Percentiles rank a stretch among this genome's conserved stretches.
These are phyloP conservation scores for Halisarca cf. caerulea DNA, from an alignment of 37 sponge, comb jelly and placozoan genomes.

Conservation along the genomic window DNA sequence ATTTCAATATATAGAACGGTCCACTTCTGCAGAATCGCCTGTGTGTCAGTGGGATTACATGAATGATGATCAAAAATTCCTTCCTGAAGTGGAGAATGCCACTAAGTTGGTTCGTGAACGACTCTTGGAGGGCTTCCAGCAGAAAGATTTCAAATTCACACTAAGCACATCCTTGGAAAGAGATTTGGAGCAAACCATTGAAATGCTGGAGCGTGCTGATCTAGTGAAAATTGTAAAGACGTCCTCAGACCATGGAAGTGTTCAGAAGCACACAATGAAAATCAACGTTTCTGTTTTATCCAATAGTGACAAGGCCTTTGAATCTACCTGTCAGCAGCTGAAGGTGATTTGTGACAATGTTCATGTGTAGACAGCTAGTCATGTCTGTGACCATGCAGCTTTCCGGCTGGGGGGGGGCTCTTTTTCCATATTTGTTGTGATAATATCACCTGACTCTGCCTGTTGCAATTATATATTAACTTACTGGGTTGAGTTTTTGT, in stretches of 20 bases:
- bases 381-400: too few species aligned
- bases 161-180: neutral
- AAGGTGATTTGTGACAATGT: too few species aligned
- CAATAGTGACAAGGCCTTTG: neutral
- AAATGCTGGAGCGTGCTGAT: neutral
- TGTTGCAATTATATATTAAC: too few species aligned
- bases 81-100: neutral
- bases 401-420: too few species aligned
- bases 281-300: neutral
- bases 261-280: neutral
- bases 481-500: too few species aligned
- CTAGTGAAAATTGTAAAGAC: neutral
- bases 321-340: neutral
- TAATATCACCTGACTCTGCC: too few species aligned
- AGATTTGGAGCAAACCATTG: neutral
- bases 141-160: too few species aligned
- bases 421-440: too few species aligned
- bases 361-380: too few species aligned
- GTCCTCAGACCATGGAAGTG: neutral
- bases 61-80: constrained; percentile 53
- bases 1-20: too few species aligned
- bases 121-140: neutral
- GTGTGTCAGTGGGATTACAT: constrained; percentile 41
- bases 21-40: too few species aligned
- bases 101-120: neutral